Percentiles rank a stretch among this genome's conserved stretches.
phyloP scores from a whole-genome alignment of 23 tunicate species.

The Clavelina lepadiformis region DNA sequence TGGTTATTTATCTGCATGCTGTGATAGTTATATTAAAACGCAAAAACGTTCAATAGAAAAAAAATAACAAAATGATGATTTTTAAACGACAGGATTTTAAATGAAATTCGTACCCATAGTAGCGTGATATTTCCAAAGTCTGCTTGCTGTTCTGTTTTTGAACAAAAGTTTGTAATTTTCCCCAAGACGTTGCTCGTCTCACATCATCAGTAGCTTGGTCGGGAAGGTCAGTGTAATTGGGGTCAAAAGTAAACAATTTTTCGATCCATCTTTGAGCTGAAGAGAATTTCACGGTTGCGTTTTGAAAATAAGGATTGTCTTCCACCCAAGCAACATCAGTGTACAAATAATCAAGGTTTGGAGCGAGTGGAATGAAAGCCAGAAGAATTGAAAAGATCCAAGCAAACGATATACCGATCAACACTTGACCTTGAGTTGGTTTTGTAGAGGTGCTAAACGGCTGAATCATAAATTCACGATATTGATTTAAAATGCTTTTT shows the following conservation, averaged over 20 bases:
- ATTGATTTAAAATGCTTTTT: too few relatives aligned
- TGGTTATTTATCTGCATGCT: too few relatives aligned
- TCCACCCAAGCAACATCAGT: slow-evolving; percentile 3
- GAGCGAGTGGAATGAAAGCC: slow-evolving; percentile 13
- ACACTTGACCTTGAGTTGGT: slow-evolving; percentile 3
- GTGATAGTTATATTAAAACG: too few relatives aligned
- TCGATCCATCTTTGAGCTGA: background rate
- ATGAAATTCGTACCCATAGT: background rate
- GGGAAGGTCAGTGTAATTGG: background rate
- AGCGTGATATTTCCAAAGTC: background rate
- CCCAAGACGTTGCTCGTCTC: background rate
- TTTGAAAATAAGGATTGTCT: slow-evolving; percentile 22
- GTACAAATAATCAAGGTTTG: background rate
- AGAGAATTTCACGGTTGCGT: slow-evolving; percentile 8
- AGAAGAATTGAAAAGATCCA: slow-evolving; percentile 16
- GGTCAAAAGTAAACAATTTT: background rate
- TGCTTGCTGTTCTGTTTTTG: background rate
- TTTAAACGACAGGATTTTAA: too few relatives aligned
- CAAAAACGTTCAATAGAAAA: too few relatives aligned
- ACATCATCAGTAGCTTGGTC: background rate
- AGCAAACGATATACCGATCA: background rate
- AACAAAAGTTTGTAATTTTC: background rate
- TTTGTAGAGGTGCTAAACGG: slow-evolving; percentile 7
- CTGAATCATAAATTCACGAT: background rate
- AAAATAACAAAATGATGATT: too few relatives aligned